These are phyloP conservation scores for Sciurus vulgaris DNA, from an alignment of 2,797 vertebrate species.

Conservation along the genomic window DNA sequence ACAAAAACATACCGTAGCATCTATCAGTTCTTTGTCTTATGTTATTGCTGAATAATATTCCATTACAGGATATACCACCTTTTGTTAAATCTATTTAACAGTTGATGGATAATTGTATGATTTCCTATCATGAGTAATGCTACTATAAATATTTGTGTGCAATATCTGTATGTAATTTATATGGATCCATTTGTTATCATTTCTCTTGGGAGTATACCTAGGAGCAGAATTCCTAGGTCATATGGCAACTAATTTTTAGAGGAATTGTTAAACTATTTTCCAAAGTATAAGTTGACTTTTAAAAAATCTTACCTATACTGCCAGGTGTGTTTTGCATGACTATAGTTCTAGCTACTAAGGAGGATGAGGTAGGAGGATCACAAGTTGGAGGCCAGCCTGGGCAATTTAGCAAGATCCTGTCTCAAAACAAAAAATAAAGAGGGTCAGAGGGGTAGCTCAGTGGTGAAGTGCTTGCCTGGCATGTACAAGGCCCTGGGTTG, in stretches of 20 bases:
- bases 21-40: slow-evolving; percentile 20
- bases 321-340: not conserved
- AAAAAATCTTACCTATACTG: not conserved
- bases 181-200: not conserved
- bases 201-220: not conserved
- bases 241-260: not conserved
- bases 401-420: not conserved
- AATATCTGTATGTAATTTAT: slow-evolving; percentile 28
- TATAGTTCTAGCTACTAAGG: not conserved
- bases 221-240: slow-evolving; percentile 7
- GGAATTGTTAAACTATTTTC: not conserved
- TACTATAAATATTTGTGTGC: not conserved
- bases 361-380: not conserved
- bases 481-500: not conserved
- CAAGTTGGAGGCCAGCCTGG: not conserved
- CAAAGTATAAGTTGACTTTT: not conserved
- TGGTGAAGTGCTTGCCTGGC: not conserved
- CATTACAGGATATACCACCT: not conserved
- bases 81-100: not conserved
- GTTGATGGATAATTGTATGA: not conserved
- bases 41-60: not conserved
- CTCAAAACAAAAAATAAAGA: not conserved
- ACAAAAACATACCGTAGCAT: not conserved
- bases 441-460: not conserved
- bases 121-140: not conserved